Evolutionary conservation across 2,797 vertebrate species (phyloP).

Genomic region (Cottoperca gobio): DNA sequence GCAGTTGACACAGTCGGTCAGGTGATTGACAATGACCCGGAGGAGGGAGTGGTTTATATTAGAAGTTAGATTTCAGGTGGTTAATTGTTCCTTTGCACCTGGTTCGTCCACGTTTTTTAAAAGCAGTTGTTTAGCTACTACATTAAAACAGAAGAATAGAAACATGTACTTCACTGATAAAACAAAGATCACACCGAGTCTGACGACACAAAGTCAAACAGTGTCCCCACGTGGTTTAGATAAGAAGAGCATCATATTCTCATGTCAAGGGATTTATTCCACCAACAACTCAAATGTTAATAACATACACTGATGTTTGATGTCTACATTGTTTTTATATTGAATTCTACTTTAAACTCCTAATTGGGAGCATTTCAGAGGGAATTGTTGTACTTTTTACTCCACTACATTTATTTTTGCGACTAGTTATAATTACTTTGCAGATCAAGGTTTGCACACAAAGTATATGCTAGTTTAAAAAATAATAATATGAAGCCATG

Average conservation of each 20-base stretch:
- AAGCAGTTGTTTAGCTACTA: not conserved
- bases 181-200: not conserved
- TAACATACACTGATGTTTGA: not conserved
- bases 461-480: not conserved
- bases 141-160: not conserved
- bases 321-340: not conserved
- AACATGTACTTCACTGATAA: not conserved
- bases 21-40: constrained; percentile 56
- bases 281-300: not conserved
- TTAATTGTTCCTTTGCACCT: not conserved
- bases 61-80: constrained; percentile 15
- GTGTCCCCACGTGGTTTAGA: constrained; percentile 15
- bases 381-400: not conserved
- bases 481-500: not conserved
- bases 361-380: not conserved
- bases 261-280: not conserved
- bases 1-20: constrained; percentile 76
- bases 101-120: not conserved
- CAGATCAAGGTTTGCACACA: not conserved
- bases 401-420: not conserved
- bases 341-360: not conserved
- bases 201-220: constrained; percentile 16
- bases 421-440: not conserved
- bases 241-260: not conserved
- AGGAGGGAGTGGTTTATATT: constrained; percentile 47